Evolutionary conservation across 2,888 invertebrate species (phyloP), one percentile per base, ranked within the genome.

Genomic region (Tenthredo amoena): DNA sequence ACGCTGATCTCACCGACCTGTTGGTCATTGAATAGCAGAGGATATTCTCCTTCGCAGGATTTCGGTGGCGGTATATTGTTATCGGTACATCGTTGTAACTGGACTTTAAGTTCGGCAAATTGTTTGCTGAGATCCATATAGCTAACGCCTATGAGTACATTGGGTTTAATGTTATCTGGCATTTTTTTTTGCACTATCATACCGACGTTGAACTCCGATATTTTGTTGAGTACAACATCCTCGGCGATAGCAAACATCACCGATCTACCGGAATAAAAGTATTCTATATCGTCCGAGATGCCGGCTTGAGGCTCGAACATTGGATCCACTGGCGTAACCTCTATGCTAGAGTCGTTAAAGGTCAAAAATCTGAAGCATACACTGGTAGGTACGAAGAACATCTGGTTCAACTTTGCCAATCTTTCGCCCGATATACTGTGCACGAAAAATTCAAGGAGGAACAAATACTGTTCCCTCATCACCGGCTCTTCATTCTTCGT

Each of bases 391-490:
- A 92, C 91, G 85, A 87, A 91, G 87, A 92, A 93, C 91, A 92
- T 92, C 31, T 89, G 89, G 85, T 93, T 93, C 7, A 93, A 84
- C 71, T 91, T 91, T 0, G 89, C 89, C 31, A 93, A 81, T 37
- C 93, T 88, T 0, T 89, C 87, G 34, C 93, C 90, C 21, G 87
- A 88, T 40, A 92, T 89, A 88, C 95, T 95, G 88, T 96, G 95
- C 21, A 96, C 94, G 77, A 96, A 94, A 87, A 96, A 95, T 90
- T 96, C 96, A 40, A 96, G 91, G 12, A 96, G 94, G 90, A 96
- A 96, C n/a, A 93, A 88, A 86, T 91, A 92, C 12, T 93, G 91
- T 34, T 92, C 91, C 40, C 84, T 81, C n/a, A 85, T 43, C 2
- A 21, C 31, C 10, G 72, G 82, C 7, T 4, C 40, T 31, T 18